phyloP scores from a whole-genome alignment of 2,797 vertebrate species.

The Acridotheres tristis region DNA sequence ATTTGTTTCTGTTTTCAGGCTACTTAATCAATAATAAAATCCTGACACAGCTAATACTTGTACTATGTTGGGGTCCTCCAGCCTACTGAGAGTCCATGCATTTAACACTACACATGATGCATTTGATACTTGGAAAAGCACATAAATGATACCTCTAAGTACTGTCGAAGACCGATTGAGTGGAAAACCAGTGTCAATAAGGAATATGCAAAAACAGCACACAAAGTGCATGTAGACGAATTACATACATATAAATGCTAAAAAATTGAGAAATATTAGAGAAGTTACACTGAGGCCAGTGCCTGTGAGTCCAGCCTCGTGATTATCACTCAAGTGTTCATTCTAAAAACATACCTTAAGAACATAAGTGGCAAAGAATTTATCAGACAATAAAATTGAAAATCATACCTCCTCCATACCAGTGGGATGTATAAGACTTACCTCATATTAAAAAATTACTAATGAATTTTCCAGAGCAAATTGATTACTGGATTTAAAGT shows the following conservation, averaged over 20 bases:
- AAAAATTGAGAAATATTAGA: neutral
- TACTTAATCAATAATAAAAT: neutral
- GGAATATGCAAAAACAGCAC: neutral
- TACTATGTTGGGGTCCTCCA: neutral
- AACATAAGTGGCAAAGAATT: neutral
- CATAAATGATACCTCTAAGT: neutral
- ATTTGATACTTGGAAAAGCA: neutral
- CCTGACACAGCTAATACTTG: neutral
- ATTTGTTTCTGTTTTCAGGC: neutral
- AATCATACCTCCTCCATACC: neutral
- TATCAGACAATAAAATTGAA: neutral
- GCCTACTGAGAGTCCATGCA: neutral
- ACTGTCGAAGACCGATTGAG: rapidly evolving
- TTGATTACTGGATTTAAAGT: neutral
- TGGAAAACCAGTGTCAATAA: neutral
- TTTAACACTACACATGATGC: neutral
- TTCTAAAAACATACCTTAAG: neutral
- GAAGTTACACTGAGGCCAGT: neutral
- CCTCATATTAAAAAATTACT: neutral
- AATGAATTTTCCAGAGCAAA: neutral
- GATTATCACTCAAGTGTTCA: neutral
- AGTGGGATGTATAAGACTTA: neutral
- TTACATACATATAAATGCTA: neutral
- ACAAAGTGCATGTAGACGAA: neutral
- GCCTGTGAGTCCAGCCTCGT: neutral